Evolutionary conservation across 1,140 invertebrate genomes (phyloP).

Genomic region (Calosoma granatense): DNA sequence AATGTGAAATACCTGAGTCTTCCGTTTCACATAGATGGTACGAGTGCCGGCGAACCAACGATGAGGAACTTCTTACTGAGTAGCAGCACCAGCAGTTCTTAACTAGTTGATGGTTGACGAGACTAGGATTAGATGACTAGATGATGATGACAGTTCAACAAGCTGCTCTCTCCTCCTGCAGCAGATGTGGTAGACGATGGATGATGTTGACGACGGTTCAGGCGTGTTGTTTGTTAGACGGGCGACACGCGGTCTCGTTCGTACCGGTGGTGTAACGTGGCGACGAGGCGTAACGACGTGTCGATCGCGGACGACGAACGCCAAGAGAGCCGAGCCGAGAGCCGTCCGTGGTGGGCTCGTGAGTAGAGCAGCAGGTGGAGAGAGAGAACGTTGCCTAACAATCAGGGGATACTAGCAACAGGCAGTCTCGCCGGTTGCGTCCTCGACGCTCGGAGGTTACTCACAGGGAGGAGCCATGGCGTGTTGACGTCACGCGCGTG

Average conservation of each 20-base stretch:
- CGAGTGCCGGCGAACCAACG: neutral
- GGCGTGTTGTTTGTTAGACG: too few species aligned
- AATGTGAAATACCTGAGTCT: conserved; percentile 1
- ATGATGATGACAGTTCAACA: neutral
- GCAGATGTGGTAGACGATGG: neutral
- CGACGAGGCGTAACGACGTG: neutral
- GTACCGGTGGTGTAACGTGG: neutral
- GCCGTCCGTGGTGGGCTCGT: conserved; percentile 16
- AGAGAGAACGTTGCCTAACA: conserved; percentile 10
- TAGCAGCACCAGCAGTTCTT: neutral
- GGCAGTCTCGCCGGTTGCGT: conserved; percentile 28
- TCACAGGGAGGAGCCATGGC: conserved; percentile 24
- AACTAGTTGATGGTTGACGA: too few species aligned
- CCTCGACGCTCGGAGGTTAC: conserved; percentile 16
- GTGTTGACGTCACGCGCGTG: conserved; percentile 25
- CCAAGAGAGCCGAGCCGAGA: neutral
- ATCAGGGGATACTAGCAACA: conserved; percentile 29
- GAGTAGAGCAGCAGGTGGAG: conserved; percentile 21
- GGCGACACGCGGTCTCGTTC: neutral
- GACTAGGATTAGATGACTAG: neutral
- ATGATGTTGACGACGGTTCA: neutral
- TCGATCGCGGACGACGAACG: conserved; percentile 14
- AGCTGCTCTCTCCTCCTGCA: neutral
- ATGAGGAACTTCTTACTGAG: neutral
- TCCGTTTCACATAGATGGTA: conserved; percentile 5